Base-by-base conservation (phyloP, 2,113 vertebrate genomes). In the Lipotes vexillifer region DNA sequence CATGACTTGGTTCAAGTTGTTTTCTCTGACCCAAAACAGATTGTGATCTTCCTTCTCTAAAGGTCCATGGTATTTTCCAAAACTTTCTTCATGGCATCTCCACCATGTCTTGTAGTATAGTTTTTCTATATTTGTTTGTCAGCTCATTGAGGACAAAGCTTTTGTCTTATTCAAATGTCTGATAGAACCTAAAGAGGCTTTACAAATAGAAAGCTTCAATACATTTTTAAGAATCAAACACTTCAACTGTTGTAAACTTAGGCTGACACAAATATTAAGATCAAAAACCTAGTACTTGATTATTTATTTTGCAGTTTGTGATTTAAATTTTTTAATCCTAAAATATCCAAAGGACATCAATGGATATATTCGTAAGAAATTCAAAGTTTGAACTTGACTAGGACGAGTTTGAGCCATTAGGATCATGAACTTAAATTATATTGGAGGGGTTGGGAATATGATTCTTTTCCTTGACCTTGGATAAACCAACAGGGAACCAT, bases 381-480 rank as follows among this genome's bases (percentile, higher is more conserved):
- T 89, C 36, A 83, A 74, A 61, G 57, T 87, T 93, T 92, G 66
- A 61, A 88, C 86, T 84, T 57, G 65, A 81, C 38, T 46, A 71
- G 25, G 57, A 66, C 27, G 78, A 36, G 49, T 55, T 80, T 80
- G 33, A 36, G 18, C 29, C 93, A 1, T 87, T 89, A 82, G 66
- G 68, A 61, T 78, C 36, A 33, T 94, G 71, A 92, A 36, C 8
- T 88, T 94, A 81, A 49, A 20, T 69, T 84, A 6, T 71, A 8
- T 59, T 12, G 18, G 61, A 25, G 46, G 90, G 41, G 10, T 52
- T 65, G 18, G 29, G 18, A 52, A 49, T 33, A 77, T 36, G 74
- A 33, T 81, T 94, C 81, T 94, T 14, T 80, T 80, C 92, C 55
- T 93, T 91, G 59, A 92, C 75, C 91, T 96, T 72, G n/a, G 23